A percentile compares a stretch with the other conserved stretches of the same genome.
Conservation (phyloP, 2,888 invertebrate species). For the Drosophila anomalata region DNA sequence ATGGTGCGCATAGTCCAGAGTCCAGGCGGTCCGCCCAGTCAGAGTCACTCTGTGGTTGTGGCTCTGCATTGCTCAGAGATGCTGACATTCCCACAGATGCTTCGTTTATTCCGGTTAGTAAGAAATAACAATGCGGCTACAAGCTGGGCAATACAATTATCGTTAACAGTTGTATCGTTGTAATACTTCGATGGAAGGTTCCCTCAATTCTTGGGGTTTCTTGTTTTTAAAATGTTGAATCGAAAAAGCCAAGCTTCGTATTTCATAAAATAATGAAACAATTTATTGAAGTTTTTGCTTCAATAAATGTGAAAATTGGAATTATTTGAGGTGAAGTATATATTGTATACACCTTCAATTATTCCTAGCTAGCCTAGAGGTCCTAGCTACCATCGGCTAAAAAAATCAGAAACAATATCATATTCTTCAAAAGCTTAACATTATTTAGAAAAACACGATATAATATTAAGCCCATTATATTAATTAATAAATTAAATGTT, state of each 20-base stretch:
- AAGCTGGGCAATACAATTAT: constrained; percentile 28
- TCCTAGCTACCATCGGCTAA: background rate
- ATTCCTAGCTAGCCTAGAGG: too few species aligned
- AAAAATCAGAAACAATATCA: background rate
- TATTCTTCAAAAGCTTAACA: too few species aligned
- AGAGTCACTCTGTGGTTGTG: constrained; percentile 23
- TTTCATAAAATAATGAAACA: constrained; percentile 1
- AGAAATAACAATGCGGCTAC: constrained; percentile 27
- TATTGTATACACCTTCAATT: constrained; percentile 6
- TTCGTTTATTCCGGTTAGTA: constrained; percentile 5
- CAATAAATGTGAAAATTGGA: constrained; percentile 60
- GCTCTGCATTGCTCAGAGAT: constrained; percentile 18
- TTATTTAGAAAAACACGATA: background rate
- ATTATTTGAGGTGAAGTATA: constrained; percentile 21
- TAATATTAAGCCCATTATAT: background rate
- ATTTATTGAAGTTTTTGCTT: constrained; percentile 49
- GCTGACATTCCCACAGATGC: constrained; percentile 28
- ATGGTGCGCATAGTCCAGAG: constrained; percentile 6
- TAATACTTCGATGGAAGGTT: background rate
- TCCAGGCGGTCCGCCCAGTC: constrained; percentile 12
- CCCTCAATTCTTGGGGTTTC: background rate
- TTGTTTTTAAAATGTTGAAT: background rate
- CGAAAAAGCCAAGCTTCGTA: constrained; percentile 1
- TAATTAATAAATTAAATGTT: background rate
- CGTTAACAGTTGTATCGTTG: constrained; percentile 6